Base-by-base conservation (phyloP, 2,113 vertebrate species). In the Dromiciops gliroides region DNA sequence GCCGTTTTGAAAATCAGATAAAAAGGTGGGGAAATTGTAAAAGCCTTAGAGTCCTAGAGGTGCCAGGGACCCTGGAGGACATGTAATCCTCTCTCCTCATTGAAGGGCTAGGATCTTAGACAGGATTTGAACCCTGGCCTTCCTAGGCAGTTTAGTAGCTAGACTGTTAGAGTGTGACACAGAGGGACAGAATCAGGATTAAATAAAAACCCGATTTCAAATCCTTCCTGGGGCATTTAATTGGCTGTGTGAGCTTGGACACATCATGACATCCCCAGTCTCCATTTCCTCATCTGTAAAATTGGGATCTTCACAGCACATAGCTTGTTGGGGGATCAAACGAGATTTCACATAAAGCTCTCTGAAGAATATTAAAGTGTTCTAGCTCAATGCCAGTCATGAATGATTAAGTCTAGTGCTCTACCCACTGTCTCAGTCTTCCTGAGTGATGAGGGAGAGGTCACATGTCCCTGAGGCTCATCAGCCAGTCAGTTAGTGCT, bases 1-100 rank as follows among this genome's bases (percentile, higher is more conserved):
- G 96, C 75, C 94, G 89, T 89, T 92, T 95, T 89, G 95, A 94
- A 96, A 83, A 89, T 90, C 23, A n/a, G 26, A 88, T 24, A n/a
- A 88, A 51, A 88, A 31, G 56, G 48, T 8, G 9, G 94, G 49
- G 93, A 91, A 49, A 53, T 92, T 37, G 51, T 25, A 44, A 0
- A 1, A 90, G 89, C 50, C 48, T 51, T 1, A 89, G 91, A 53
- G 89, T 89, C 44, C 56, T 89, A 92, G 89, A 92, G 93, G 94
- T 91, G 83, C 60, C 67, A 92, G 91, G 91, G 51, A 89, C 95
- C 90, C 90, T 16, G 0, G 19, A 19, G 44, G 89, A 75, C 89
- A 67, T 96, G 88, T 93, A 97, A 96, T 92, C 83, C 89, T 88
- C 24, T 12, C 93, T 49, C 89, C 48, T 48, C 92, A 37, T 1